Evolutionary conservation across 1,140 invertebrate species (phyloP).

Genomic region (Temnothorax nylanderi): DNA sequence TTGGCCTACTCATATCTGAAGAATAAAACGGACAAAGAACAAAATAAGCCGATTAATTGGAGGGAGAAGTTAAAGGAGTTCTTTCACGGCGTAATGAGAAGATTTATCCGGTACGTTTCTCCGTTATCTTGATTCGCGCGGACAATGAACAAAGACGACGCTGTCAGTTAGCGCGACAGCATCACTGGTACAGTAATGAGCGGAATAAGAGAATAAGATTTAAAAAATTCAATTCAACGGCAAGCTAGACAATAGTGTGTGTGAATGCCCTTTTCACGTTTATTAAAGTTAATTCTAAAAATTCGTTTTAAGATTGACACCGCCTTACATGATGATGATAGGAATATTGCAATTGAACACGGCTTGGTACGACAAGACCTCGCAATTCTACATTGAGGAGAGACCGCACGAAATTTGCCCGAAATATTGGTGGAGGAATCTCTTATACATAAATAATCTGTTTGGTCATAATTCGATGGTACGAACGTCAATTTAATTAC

Average conservation of each 20-base stretch:
- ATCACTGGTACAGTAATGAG: constrained; percentile 2
- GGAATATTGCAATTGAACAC: constrained; percentile 85
- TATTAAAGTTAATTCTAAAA: background rate
- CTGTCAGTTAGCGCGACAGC: background rate
- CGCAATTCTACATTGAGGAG: constrained; percentile 85
- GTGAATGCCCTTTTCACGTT: background rate
- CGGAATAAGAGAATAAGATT: background rate
- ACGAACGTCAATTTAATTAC: constrained; percentile 49
- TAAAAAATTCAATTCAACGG: background rate
- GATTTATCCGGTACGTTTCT: constrained; percentile 83
- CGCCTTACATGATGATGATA: constrained; percentile 85
- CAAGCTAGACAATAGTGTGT: background rate
- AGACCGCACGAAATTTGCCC: constrained; percentile 84
- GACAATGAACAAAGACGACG: constrained; percentile 18
- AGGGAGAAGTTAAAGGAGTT: constrained; percentile 75
- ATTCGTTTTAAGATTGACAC: constrained; percentile 83
- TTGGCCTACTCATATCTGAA: constrained; percentile 82
- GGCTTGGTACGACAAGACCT: constrained; percentile 84
- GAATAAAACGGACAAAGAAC: constrained; percentile 69
- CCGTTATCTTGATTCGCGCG: background rate
- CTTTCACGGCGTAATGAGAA: constrained; percentile 74
- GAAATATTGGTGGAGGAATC: constrained; percentile 89
- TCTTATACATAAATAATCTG: constrained; percentile 88
- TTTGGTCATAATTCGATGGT: constrained; percentile 85
- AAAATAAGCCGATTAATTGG: constrained; percentile 66